Conservation (phyloP, 2,797 vertebrate genomes). For the Pseudochirops corinnae region DNA sequence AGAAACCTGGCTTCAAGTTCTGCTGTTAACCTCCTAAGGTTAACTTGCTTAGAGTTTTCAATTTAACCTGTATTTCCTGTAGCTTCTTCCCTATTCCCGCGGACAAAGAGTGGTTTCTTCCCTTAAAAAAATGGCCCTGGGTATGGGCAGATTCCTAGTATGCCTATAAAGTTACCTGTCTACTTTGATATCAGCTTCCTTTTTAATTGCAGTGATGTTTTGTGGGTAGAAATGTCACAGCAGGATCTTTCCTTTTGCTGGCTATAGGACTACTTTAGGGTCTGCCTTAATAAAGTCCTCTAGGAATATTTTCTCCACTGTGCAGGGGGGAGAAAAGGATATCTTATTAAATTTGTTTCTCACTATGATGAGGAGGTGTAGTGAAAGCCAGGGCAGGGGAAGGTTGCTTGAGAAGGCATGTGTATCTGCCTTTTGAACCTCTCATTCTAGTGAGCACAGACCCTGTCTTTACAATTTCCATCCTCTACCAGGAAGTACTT, state of each 20-base stretch:
- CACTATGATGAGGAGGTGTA: slow-evolving; percentile 49
- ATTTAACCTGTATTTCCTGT: slow-evolving; percentile 43
- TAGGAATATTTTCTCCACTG: slow-evolving; percentile 75
- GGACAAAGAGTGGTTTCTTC: slow-evolving; percentile 64
- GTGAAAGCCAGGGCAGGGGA: slow-evolving; percentile 40
- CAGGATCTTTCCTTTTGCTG: slow-evolving; percentile 62
- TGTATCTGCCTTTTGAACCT: slow-evolving; percentile 62
- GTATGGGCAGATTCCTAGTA: slow-evolving; percentile 50
- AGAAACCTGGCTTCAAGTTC: slow-evolving; percentile 55
- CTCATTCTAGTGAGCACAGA: slow-evolving; percentile 49
- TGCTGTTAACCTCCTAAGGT: slow-evolving; percentile 53
- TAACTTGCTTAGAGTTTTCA: slow-evolving; percentile 58
- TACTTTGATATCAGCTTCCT: slow-evolving; percentile 59
- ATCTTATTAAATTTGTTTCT: slow-evolving; percentile 76
- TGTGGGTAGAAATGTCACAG: slow-evolving; percentile 58
- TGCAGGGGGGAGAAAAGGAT: slow-evolving; percentile 77
- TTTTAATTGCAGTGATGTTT: slow-evolving; percentile 60
- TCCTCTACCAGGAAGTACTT: slow-evolving; percentile 63
- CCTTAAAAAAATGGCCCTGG: slow-evolving; percentile 67
- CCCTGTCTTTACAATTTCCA: slow-evolving; percentile 51
- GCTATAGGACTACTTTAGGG: slow-evolving; percentile 70
- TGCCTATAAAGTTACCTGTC: slow-evolving; percentile 58
- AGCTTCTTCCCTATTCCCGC: slow-evolving; percentile 52
- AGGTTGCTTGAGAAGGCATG: slow-evolving; percentile 44
- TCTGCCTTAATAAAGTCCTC: slow-evolving; percentile 76